These are phyloP conservation scores for Oasisia sp. DNA, from an alignment of 2,888 invertebrate genomes.

Conservation along the genomic window DNA sequence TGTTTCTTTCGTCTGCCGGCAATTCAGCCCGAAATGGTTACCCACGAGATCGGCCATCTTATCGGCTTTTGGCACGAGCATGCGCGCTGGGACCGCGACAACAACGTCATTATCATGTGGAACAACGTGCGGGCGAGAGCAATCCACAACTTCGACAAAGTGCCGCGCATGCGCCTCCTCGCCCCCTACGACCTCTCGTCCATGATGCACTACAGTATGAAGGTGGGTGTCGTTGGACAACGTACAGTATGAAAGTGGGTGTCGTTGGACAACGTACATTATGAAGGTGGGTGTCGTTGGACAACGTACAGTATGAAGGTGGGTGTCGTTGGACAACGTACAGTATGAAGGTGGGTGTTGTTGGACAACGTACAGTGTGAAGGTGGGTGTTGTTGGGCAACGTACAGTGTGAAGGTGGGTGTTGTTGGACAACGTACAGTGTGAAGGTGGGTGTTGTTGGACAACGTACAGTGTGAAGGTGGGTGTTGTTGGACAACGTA, in stretches of 20 bases:
- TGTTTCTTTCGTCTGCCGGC: slow-evolving; percentile 21
- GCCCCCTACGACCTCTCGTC: slow-evolving; percentile 43
- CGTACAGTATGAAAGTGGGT: slow-evolving; percentile 35
- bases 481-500: no score
- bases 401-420: no score
- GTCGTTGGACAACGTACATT: slow-evolving; percentile 25
- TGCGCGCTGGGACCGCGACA: slow-evolving; percentile 39
- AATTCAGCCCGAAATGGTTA: slow-evolving; percentile 35
- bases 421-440: no score
- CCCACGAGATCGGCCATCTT: slow-evolving; percentile 42
- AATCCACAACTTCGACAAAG: slow-evolving; percentile 38
- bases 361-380: no score
- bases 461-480: no score
- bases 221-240: slow-evolving; percentile 28
- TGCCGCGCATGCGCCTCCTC: slow-evolving; percentile 31
- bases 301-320: slow-evolving; percentile 34
- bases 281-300: slow-evolving; percentile 31
- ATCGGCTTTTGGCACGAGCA: slow-evolving; percentile 43
- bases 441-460: no score
- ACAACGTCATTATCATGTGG: slow-evolving; percentile 36
- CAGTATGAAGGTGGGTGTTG: no score
- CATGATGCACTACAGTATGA: slow-evolving; percentile 40
- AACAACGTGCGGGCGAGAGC: slow-evolving; percentile 31
- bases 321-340: not conserved
- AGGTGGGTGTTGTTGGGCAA: no score